Evolutionary conservation across 2,797 vertebrate genomes (phyloP), one percentile per base, ranked within the genome.

Genomic region (Cirrhinus mrigala): DNA sequence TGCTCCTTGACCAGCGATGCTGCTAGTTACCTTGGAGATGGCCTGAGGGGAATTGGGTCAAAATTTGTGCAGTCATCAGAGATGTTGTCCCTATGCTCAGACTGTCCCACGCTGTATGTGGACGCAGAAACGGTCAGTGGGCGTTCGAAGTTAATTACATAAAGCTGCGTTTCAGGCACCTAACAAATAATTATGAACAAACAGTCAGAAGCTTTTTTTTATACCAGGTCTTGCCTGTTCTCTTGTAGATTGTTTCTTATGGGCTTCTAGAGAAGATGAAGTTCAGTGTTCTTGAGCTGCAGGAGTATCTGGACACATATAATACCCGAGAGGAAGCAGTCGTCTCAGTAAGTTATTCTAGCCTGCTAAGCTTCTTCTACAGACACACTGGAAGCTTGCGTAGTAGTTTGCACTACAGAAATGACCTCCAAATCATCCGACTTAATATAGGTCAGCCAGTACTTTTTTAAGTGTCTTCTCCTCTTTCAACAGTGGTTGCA

Each of bases 241-340:
- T 85, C 22, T 89, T 96, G 58, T 90, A 99, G 98, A 96, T 99
- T 80, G 96, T 99, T 82, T 99, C 98, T 74, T 99, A 98, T 86
- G 98, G 98, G 82, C 97, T 99, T 87, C 96, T 99, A 87, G 98
- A 99, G 87, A 99, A 99, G 92, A 96, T 99, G 93, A 99, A 99
- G 92, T 99, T 99, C 94, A 99, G 97, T 89, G 98, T 97, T 1
- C 91, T 99, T 89, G 98, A 99, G 91, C 94, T 99, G 56, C 98
- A 99, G 91, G 98, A 99, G 92, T 99, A 99, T 89, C 90, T 99
- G 92, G 98, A 99, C 85, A 99, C 98, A 0, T 99, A 99, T 92
- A 99, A 96, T 94, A 97, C 95, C 88, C 96, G 93, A 83, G 98
- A 98, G 89, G 98, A 99, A 89, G 96, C 97, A 20, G 97, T 98